A percentile compares a stretch with the other conserved stretches of the same genome.
phyloP scores from a whole-genome alignment of 2,888 invertebrate genomes.

The Itoplectis maculator region DNA sequence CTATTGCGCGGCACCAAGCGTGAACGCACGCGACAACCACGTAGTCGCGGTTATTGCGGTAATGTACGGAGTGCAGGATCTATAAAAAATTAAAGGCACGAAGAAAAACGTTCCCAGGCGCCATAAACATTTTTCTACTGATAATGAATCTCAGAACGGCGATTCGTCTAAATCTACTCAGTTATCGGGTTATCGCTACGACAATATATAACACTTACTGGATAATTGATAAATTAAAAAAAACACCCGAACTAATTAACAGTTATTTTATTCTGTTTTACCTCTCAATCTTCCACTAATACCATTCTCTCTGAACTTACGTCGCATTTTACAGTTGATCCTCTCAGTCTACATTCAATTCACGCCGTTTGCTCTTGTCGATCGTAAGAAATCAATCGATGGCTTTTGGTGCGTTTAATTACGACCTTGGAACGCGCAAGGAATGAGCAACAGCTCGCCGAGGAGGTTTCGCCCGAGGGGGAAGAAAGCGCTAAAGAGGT shows the following conservation, averaged over 20 bases:
- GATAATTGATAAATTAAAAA: neutral
- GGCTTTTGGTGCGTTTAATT: neutral
- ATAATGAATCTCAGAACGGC: no score
- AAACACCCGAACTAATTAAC: no score
- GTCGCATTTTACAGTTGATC: no score
- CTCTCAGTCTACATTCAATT: neutral
- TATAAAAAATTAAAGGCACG: neutral
- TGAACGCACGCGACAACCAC: neutral
- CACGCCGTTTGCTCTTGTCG: neutral
- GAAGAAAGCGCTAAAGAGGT: slow-evolving; percentile 52
- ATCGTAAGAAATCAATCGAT: neutral
- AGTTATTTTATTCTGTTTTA: no score
- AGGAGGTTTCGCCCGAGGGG: slow-evolving; percentile 8
- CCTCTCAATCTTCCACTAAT: no score
- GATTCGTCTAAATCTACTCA: no score
- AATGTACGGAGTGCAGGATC: neutral
- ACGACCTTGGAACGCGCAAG: slow-evolving; percentile 11
- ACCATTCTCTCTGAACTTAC: no score
- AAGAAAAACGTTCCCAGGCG: no score
- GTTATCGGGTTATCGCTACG: no score
- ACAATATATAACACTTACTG: neutral
- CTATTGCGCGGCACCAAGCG: slow-evolving; percentile 1
- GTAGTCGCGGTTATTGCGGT: neutral
- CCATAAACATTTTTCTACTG: no score
- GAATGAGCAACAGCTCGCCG: slow-evolving; percentile 1